Evolutionary conservation across 2,888 invertebrate genomes (phyloP).

Genomic region (Monochamus alternatus): DNA sequence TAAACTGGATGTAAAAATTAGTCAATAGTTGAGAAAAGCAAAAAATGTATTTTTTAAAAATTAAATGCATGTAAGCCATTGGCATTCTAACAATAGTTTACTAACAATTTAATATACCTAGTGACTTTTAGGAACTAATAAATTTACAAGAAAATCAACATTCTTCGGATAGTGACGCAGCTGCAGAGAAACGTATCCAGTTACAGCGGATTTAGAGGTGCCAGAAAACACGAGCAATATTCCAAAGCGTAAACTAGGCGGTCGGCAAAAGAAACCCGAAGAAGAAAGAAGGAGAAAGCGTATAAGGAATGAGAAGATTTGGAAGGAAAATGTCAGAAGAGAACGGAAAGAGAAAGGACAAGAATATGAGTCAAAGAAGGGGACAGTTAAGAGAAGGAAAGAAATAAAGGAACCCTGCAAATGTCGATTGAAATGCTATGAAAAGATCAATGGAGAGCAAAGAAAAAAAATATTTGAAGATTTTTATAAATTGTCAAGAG

Average conservation of each 20-base stretch:
- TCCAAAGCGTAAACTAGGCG: constrained; percentile 5
- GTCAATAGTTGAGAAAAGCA: too few species aligned
- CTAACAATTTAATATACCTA: too few species aligned
- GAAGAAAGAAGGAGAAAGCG: constrained; percentile 9
- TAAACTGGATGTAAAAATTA: too few species aligned
- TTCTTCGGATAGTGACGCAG: not conserved
- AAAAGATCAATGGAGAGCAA: not conserved
- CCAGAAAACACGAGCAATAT: constrained; percentile 1
- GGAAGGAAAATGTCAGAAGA: constrained; percentile 16
- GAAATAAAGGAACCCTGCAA: constrained; percentile 17
- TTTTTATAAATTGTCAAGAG: constrained; percentile 17
- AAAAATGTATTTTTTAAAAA: too few species aligned
- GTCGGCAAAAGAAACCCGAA: constrained; percentile 19
- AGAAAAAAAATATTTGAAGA: constrained; percentile 14
- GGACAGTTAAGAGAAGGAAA: constrained; percentile 3
- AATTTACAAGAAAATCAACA: constrained; percentile 14
- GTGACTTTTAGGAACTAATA: constrained; percentile 2
- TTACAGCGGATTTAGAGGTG: constrained; percentile 1
- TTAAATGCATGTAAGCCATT: too few species aligned
- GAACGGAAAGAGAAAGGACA: constrained; percentile 13
- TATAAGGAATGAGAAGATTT: constrained; percentile 2
- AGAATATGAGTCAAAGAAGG: constrained; percentile 13
- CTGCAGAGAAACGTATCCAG: not conserved
- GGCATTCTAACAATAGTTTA: too few species aligned
- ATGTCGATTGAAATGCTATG: constrained; percentile 8